Evolutionary conservation across 2,797 vertebrate species (phyloP), one percentile per base, ranked within the genome.

Genomic region (Odontamblyopus rebecca): DNA sequence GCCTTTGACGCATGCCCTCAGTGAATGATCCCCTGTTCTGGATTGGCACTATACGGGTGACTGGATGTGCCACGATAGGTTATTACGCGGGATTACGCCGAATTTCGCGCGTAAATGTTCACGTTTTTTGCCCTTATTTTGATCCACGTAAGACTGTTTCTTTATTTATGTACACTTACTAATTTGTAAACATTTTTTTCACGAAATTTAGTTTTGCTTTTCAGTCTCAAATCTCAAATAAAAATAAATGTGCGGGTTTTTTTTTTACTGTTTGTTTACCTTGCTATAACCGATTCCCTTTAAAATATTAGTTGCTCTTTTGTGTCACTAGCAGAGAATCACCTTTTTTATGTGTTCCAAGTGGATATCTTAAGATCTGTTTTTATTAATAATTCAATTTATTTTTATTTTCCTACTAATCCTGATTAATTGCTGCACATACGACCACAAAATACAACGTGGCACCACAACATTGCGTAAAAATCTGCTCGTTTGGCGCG

Each of bases 1-100:
- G 79, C 78, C 75, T 70, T 87, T 85, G 83, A 86, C 78, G 85
- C 85, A 86, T 67, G 83, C 82, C 79, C 60, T 77, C 75, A 84
- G 82, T 78, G 61, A 62, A 60, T 30, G 84, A 57, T 57, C 54
- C 54, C 54, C 6, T 23, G 53, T 54, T 57, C 27, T 57, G 54
- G 4, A 57, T 26, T 57, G 54, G 54, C 54, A 57, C 54, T 5
- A 3, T 16, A 48, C 44, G 44, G 44, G 44, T 48, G 54, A 12
- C 23, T 26, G n/a, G 18, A n/a, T 11, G 1, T 56, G 54, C 54
- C 23, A 56, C 54, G 26, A 11, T 15, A 15, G 44, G 44, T 48
- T 48, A 48, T 56, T 56, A 56, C 54, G 54, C 51, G 16, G 51
- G 51, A 53, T 53, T 53, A n/a, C n/a, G 23, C 53, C 8, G 2